phyloP scores from a whole-genome alignment of 1,140 invertebrate species.

The Colletes latitarsis region DNA sequence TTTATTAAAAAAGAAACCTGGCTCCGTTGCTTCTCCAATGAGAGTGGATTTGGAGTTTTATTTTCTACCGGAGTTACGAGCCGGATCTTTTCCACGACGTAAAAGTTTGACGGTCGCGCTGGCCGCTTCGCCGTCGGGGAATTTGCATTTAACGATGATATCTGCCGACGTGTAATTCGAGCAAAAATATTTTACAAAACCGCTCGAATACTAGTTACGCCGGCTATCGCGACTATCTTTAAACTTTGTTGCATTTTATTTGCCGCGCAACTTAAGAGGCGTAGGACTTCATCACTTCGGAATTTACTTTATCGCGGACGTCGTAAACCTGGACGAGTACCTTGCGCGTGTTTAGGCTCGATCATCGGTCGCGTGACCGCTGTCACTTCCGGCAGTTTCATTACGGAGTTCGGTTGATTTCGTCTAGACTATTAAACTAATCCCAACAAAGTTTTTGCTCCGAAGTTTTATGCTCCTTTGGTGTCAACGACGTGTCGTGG shows the following conservation, averaged over 20 bases:
- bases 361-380: too few relatives aligned
- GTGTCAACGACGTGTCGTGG: too few relatives aligned
- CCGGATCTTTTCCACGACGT: neutral
- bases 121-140: neutral
- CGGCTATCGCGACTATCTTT: neutral
- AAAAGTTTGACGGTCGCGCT: conserved; percentile 2
- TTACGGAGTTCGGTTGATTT: too few relatives aligned
- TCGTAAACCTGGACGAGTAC: too few relatives aligned
- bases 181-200: neutral
- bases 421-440: too few relatives aligned
- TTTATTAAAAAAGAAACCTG: conserved; percentile 10
- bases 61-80: neutral
- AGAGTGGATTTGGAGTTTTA: neutral
- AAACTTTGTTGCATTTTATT: neutral
- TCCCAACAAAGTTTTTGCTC: too few relatives aligned
- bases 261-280: neutral
- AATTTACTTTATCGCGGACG: too few relatives aligned
- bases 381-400: too few relatives aligned
- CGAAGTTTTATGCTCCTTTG: too few relatives aligned
- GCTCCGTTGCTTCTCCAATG: neutral
- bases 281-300: too few relatives aligned
- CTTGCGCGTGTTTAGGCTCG: too few relatives aligned
- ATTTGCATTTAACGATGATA: conserved; percentile 35
- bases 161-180: conserved; percentile 7
- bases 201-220: neutral